These are phyloP conservation scores for Sphaerodactylus townsendi DNA, from an alignment of 2,113 vertebrate species.

Conservation along the genomic window DNA sequence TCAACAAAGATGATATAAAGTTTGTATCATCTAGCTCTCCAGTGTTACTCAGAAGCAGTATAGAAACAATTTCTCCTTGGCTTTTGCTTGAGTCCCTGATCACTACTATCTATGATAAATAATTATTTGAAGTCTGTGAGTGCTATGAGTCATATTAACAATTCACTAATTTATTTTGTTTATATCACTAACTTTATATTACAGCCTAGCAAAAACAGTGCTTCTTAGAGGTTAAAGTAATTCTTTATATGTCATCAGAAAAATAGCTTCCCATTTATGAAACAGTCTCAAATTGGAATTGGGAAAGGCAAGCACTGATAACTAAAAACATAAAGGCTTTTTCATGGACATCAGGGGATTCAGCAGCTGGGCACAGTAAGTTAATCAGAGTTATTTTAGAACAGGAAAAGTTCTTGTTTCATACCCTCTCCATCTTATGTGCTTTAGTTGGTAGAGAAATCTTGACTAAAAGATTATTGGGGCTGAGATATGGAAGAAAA, in stretches of 20 bases:
- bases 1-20: not conserved
- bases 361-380: not conserved
- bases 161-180: not conserved
- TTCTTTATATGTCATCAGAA: not conserved
- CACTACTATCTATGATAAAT: not conserved
- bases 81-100: not conserved
- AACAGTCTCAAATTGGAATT: not conserved
- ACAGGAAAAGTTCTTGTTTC: not conserved
- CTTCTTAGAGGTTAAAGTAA: not conserved
- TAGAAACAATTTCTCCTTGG: not conserved
- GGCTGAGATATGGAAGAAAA: not conserved
- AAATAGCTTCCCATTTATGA: not conserved
- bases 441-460: rapidly evolving
- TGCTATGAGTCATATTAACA: not conserved
- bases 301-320: not conserved
- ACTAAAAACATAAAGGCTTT: not conserved
- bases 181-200: not conserved
- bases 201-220: not conserved
- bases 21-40: not conserved
- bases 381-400: not conserved
- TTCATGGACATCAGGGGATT: not conserved
- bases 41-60: not conserved
- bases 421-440: not conserved
- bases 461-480: not conserved
- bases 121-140: not conserved